Evolutionary conservation across 2,113 vertebrate species (phyloP).

Genomic region (Petrocephalus zakoni): DNA sequence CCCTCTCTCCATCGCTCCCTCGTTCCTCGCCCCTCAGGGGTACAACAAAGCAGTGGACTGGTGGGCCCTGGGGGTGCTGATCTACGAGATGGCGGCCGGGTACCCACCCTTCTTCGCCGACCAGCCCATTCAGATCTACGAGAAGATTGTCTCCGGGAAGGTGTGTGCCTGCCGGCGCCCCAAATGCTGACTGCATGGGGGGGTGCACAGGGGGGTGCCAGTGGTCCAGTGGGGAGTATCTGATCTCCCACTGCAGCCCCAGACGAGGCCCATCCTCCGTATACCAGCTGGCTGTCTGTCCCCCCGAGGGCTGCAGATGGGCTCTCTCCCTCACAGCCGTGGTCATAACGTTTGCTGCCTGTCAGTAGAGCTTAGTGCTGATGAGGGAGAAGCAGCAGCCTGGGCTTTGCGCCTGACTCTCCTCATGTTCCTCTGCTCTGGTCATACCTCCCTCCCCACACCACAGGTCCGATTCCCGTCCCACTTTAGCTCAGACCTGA

Average conservation of each 20-base stretch:
- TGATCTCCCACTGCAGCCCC: no score
- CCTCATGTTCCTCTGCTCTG: neutral
- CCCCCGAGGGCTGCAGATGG: neutral
- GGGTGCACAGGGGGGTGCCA: neutral
- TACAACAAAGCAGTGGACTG: constrained; percentile 93
- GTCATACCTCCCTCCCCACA: neutral
- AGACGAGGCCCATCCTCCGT: neutral
- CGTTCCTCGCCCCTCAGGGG: constrained; percentile 52
- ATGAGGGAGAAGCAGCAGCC: neutral
- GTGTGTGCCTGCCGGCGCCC: constrained; percentile 42
- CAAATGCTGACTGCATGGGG: neutral
- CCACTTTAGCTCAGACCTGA: constrained; percentile 88
- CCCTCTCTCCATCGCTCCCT: neutral
- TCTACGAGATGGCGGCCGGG: constrained; percentile 89
- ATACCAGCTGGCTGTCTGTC: neutral
- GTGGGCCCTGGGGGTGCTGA: constrained; percentile 88
- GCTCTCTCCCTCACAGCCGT: neutral
- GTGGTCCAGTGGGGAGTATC: neutral
- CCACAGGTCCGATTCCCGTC: constrained; percentile 79
- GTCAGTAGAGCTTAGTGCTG: neutral
- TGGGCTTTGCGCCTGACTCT: neutral
- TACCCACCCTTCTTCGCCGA: constrained; percentile 89
- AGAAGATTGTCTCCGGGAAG: constrained; percentile 93
- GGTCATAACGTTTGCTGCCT: neutral
- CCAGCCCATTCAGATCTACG: constrained; percentile 91